Conservation (phyloP, 64 coral and sea anemone genomes). For the Porites lutea region DNA sequence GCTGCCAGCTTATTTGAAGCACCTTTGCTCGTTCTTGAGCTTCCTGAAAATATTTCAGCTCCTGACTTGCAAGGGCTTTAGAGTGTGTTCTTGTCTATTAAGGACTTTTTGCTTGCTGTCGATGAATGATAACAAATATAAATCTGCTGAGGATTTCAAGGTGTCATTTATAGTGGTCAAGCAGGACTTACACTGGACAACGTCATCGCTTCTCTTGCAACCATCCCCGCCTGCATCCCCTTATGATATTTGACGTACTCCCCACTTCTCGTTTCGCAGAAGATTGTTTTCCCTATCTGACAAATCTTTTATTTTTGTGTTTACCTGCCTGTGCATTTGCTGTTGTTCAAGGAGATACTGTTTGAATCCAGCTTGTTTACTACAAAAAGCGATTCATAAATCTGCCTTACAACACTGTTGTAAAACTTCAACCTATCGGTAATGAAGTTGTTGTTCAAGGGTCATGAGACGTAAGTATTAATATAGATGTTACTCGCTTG, state of each 20-base stretch:
- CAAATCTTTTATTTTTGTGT: conserved; percentile 55
- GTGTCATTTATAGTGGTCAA: too few species aligned
- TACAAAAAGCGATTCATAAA: conserved; percentile 64
- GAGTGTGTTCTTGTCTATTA: not conserved
- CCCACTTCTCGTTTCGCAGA: conserved; percentile 65
- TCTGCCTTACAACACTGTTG: conserved; percentile 55
- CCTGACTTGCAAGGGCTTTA: not conserved
- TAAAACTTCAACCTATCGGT: too few species aligned
- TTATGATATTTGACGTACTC: too few species aligned
- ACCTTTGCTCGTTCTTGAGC: not conserved
- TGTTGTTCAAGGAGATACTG: conserved; percentile 67
- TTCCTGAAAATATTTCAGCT: not conserved
- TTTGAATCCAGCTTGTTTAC: conserved; percentile 67
- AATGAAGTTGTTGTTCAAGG: too few species aligned
- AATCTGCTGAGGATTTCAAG: too few species aligned
- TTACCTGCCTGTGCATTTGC: conserved; percentile 54
- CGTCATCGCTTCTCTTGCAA: conserved; percentile 44
- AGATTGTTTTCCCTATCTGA: conserved; percentile 52
- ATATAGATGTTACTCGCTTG: too few species aligned
- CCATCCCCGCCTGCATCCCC: conserved; percentile 32
- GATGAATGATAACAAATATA: too few species aligned
- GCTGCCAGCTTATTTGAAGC: too few species aligned
- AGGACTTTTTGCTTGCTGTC: conserved; percentile 4
- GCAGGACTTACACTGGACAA: conserved; percentile 39
- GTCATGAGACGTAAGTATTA: too few species aligned